Evolutionary conservation across 64 coral and sea anemone genomes (phyloP).

Genomic region (Dendrophyllia cribrosa): DNA sequence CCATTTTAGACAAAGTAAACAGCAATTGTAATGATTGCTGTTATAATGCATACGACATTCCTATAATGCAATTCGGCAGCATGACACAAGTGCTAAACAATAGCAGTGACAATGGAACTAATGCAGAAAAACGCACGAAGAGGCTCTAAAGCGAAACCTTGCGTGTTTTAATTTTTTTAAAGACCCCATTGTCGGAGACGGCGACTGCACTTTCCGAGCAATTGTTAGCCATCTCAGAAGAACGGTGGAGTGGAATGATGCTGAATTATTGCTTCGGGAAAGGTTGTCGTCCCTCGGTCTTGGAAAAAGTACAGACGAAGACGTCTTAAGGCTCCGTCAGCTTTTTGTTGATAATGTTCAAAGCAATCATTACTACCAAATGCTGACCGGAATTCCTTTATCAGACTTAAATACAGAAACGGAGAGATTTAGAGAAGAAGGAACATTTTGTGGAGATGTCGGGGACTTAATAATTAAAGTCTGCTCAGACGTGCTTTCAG

Average conservation of each 20-base stretch:
- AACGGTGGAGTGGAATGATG: not conserved
- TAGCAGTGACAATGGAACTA: not conserved
- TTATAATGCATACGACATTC: slow-evolving; percentile 10
- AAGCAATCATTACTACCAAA: slow-evolving; percentile 26
- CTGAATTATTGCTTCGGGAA: not conserved
- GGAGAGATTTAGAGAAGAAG: slow-evolving; percentile 36
- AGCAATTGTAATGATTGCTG: not conserved
- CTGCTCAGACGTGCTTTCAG: slow-evolving; percentile 43
- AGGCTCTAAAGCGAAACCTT: slow-evolving; percentile 35
- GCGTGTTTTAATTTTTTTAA: slow-evolving; percentile 10
- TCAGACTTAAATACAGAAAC: not conserved
- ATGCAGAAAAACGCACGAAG: not conserved
- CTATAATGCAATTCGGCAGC: not conserved
- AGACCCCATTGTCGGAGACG: slow-evolving; percentile 4
- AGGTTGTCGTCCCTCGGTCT: not conserved
- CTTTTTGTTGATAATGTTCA: slow-evolving; percentile 39
- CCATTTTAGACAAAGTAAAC: slow-evolving; percentile 17
- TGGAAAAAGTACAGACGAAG: not conserved
- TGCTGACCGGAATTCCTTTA: slow-evolving; percentile 16
- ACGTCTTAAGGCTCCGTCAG: slow-evolving; percentile 30
- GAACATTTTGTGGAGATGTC: slow-evolving; percentile 36
- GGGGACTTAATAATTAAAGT: slow-evolving; percentile 55
- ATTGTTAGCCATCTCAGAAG: slow-evolving; percentile 25
- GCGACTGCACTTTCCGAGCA: slow-evolving; percentile 14
- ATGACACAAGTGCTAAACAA: not conserved